phyloP scores from a whole-genome alignment of 2,113 vertebrate genomes.

The Cromileptes altivelis region DNA sequence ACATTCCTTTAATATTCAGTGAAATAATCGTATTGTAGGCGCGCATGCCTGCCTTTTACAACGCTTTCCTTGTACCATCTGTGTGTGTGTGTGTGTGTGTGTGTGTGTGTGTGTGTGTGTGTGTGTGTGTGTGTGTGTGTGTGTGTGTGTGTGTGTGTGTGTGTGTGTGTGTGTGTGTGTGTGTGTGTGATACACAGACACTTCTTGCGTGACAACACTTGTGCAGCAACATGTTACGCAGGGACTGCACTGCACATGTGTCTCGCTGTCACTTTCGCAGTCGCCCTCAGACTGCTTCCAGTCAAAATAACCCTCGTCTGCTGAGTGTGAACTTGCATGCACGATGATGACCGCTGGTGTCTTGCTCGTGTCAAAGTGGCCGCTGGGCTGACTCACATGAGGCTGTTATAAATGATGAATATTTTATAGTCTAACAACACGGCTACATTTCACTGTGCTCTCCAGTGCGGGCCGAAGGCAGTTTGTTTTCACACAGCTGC shows the following conservation, averaged over 20 bases:
- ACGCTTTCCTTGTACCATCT: neutral
- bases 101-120: slow-evolving; percentile 24
- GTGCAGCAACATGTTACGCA: slow-evolving; percentile 13
- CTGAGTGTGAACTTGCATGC: slow-evolving; percentile 45
- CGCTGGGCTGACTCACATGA: slow-evolving; percentile 9
- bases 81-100: slow-evolving; percentile 22
- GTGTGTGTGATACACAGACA: slow-evolving; percentile 22
- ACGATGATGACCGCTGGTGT: slow-evolving; percentile 30
- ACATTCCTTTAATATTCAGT: neutral
- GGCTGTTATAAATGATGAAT: slow-evolving; percentile 21
- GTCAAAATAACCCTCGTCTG: slow-evolving; percentile 36
- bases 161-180: slow-evolving; percentile 13
- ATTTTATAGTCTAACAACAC: slow-evolving; percentile 45
- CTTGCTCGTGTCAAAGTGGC: slow-evolving; percentile 35
- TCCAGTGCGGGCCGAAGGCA: neutral
- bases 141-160: slow-evolving; percentile 14
- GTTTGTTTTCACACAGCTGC: slow-evolving; percentile 48
- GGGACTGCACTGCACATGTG: slow-evolving; percentile 15
- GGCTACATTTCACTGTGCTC: slow-evolving; percentile 11
- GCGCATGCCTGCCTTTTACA: neutral
- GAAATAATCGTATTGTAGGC: neutral
- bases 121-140: slow-evolving; percentile 23
- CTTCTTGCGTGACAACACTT: slow-evolving; percentile 18
- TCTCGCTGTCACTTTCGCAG: slow-evolving; percentile 23
- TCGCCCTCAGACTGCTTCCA: slow-evolving; percentile 33